phyloP scores from a whole-genome alignment of 2,888 invertebrate species.

The Nasonovia ribisnigri region DNA sequence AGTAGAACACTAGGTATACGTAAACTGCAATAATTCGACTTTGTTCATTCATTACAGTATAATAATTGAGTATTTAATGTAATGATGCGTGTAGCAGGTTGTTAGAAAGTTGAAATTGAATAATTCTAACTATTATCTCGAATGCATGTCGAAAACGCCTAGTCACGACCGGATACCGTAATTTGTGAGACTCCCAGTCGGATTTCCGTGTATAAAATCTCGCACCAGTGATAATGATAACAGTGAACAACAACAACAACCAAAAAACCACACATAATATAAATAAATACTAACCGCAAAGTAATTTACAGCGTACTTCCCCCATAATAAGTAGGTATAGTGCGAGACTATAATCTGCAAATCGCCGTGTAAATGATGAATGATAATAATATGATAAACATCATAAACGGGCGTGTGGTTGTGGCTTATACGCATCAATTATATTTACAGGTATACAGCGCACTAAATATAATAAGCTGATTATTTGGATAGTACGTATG shows the following conservation, averaged over 20 bases:
- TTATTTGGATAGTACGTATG: neutral
- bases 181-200: slow-evolving; percentile 9
- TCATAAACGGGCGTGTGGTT: neutral
- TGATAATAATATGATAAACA: neutral
- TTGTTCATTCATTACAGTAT: neutral
- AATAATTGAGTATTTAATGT: neutral
- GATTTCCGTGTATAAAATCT: neutral
- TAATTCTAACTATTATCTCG: slow-evolving; percentile 3
- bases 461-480: neutral
- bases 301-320: neutral
- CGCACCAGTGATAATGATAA: neutral
- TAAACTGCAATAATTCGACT: neutral
- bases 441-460: neutral
- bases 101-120: slow-evolving; percentile 6
- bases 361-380: neutral
- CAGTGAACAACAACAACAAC: neutral
- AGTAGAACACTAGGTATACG: neutral
- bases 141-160: slow-evolving; percentile 5
- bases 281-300: neutral
- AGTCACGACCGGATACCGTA: neutral
- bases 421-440: neutral
- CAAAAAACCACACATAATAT: neutral
- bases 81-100: neutral
- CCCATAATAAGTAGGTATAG: neutral
- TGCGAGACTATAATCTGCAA: neutral